Conservation (phyloP, 2,113 vertebrate species). For the Enhydra lutris region DNA sequence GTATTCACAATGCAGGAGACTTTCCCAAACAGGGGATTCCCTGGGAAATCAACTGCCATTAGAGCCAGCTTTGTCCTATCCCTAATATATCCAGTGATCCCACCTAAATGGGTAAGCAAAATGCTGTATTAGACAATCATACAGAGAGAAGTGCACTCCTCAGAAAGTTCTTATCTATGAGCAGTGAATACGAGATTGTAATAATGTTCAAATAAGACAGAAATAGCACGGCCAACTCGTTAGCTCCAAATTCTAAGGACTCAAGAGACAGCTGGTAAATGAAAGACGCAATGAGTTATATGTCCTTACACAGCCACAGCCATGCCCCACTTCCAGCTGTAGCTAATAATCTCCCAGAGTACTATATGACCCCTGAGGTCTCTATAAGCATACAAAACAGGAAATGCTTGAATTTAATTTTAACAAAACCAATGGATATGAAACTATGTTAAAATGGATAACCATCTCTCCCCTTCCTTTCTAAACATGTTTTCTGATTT, state of each 20-base stretch:
- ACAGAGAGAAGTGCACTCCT: not conserved
- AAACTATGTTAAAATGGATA: not conserved
- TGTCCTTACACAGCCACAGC: not conserved
- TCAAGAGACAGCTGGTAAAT: not conserved
- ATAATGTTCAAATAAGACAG: not conserved
- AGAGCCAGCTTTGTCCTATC: not conserved
- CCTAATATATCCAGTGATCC: not conserved
- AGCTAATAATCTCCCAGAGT: not conserved
- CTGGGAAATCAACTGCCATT: not conserved
- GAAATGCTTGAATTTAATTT: constrained; percentile 20
- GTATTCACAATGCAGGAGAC: not conserved
- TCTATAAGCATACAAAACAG: not conserved
- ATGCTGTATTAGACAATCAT: not conserved
- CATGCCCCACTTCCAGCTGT: not conserved
- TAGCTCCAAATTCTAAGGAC: not conserved
- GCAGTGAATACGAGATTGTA: not conserved
- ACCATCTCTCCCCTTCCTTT: not conserved
- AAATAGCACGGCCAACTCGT: not conserved
- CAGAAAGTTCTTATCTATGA: not conserved
- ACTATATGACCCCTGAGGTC: not conserved
- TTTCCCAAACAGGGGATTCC: not conserved
- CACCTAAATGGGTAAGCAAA: not conserved
- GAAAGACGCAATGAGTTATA: not conserved
- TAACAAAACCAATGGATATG: not conserved
- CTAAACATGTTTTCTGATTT: not conserved